Percentiles rank a stretch among this genome's conserved stretches.
These are phyloP conservation scores for Nothocercus nigrocapillus DNA, from an alignment of 2,113 vertebrate genomes.

Conservation along the genomic window DNA sequence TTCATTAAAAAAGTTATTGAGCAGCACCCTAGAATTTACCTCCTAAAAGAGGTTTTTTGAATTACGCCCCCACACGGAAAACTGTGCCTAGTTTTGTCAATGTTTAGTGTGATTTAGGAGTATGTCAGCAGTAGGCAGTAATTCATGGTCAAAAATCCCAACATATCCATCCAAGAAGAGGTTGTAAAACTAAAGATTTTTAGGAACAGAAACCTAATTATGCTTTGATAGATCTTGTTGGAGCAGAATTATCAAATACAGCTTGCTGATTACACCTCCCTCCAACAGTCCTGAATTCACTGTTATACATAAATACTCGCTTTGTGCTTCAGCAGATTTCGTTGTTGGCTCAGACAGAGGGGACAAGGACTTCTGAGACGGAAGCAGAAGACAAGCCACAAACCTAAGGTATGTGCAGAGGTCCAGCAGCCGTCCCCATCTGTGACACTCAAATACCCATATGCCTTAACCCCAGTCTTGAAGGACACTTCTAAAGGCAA, in stretches of 20 bases:
- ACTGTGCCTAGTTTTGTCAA: not conserved
- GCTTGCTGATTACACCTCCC: not conserved
- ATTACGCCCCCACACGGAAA: not conserved
- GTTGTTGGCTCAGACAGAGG: not conserved
- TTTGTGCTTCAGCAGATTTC: not conserved
- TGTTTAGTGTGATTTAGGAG: not conserved
- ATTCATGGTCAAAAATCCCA: not conserved
- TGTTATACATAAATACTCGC: not conserved
- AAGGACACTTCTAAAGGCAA: not conserved
- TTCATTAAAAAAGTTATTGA: not conserved
- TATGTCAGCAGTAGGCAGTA: not conserved
- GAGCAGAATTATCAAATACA: not conserved
- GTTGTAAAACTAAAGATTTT: not conserved
- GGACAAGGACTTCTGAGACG: not conserved
- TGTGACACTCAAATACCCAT: not conserved
- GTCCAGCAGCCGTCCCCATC: not conserved
- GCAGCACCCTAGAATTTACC: not conserved
- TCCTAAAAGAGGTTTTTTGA: not conserved
- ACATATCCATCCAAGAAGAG: not conserved
- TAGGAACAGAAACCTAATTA: not conserved
- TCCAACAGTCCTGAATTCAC: not conserved
- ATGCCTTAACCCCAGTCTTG: not conserved
- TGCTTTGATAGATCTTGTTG: not conserved
- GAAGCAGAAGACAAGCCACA: not conserved
- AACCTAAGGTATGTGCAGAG: not conserved